phyloP scores from a whole-genome alignment of 2,888 invertebrate species.

The Leucoptera coffeella region DNA sequence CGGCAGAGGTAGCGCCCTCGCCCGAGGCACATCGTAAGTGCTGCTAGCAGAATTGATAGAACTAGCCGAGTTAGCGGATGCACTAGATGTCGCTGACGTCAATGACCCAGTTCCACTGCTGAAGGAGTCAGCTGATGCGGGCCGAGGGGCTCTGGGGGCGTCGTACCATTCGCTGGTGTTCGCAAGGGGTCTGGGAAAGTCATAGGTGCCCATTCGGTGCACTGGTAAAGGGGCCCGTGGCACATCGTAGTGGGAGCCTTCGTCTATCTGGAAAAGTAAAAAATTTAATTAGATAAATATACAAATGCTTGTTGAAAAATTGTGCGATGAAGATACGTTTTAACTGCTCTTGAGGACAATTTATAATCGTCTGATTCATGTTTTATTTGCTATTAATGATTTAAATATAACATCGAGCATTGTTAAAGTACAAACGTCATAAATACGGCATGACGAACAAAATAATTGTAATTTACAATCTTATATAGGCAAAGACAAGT shows the following conservation, averaged over 20 bases:
- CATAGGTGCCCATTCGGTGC: conserved; percentile 70
- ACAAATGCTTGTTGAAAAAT: no score
- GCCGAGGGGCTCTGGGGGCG: conserved; percentile 39
- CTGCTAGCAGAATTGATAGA: conserved; percentile 40
- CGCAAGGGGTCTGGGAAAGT: conserved; percentile 42
- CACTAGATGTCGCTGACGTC: conserved; percentile 41
- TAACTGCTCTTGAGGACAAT: no score
- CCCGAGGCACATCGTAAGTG: conserved; percentile 41
- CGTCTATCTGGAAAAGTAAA: conserved; percentile 25
- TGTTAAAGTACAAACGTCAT: no score
- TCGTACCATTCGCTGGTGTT: conserved; percentile 36
- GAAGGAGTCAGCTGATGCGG: conserved; percentile 52
- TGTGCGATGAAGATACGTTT: no score
- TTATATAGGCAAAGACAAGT: no score
- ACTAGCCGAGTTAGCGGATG: conserved; percentile 43
- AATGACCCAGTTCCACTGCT: conserved; percentile 48
- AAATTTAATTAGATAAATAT: background rate
- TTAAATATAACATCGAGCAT: no score
- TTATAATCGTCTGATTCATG: no score
- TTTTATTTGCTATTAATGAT: no score
- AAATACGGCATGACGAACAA: no score
- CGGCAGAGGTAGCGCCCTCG: conserved; percentile 37
- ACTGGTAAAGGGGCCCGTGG: conserved; percentile 43
- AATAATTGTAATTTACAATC: no score
- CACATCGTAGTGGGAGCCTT: conserved; percentile 45